Conservation (phyloP, 1,140 invertebrate genomes). For the Drosophila willistoni region DNA sequence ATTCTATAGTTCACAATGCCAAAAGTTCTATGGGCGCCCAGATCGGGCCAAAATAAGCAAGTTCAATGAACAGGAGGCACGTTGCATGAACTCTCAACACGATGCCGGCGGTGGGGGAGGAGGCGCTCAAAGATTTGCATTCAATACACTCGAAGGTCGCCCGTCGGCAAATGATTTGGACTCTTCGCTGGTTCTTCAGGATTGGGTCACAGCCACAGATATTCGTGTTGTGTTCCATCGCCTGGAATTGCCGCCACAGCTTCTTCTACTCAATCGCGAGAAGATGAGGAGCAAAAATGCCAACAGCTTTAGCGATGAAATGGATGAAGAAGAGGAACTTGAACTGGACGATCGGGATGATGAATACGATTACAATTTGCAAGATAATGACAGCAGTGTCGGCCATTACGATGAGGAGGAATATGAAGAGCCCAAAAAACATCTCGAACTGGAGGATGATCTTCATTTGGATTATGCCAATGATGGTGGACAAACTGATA, state of each 20-base stretch:
- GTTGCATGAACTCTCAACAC: constrained; percentile 94
- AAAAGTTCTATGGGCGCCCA: constrained; percentile 92
- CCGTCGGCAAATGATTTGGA: constrained; percentile 98
- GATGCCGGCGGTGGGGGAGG: constrained; percentile 86
- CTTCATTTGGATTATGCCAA: constrained; percentile 78
- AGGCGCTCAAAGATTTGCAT: constrained; percentile 91
- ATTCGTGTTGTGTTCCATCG: constrained; percentile 96
- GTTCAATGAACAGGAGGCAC: constrained; percentile 96
- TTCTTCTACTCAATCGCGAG: constrained; percentile 66
- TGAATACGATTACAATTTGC: constrained; percentile 77
- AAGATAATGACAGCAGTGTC: constrained; percentile 79
- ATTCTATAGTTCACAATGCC: constrained; percentile 96
- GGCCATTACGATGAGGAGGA: constrained; percentile 77
- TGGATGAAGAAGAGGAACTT: constrained; percentile 66
- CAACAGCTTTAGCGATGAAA: constrained; percentile 81
- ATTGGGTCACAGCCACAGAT: constrained; percentile 99
- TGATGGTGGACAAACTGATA: constrained; percentile 42
- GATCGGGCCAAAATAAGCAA: constrained; percentile 94
- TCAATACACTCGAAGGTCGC: constrained; percentile 97
- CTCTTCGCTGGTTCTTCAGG: constrained; percentile 97
- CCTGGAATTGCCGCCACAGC: constrained; percentile 87
- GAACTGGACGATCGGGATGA: constrained; percentile 76
- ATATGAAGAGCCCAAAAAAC: constrained; percentile 80
- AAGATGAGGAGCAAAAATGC: constrained; percentile 60
- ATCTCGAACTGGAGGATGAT: constrained; percentile 74